Conservation (phyloP, 2,113 vertebrate species). For the Gambusia affinis region DNA sequence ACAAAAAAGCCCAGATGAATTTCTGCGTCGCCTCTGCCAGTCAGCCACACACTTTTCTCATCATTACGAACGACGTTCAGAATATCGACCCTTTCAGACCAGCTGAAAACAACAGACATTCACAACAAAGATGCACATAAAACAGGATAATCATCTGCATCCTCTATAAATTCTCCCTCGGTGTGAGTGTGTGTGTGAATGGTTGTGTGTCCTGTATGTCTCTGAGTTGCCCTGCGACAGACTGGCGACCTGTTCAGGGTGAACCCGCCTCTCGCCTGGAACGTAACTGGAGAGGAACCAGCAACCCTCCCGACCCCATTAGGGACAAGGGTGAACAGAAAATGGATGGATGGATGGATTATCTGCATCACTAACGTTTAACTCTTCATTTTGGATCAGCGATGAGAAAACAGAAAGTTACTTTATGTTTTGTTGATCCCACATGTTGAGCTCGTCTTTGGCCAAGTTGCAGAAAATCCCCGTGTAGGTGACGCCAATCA, state of each 20-base stretch:
- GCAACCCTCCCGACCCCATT: no score
- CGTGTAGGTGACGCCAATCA: slow-evolving; percentile 30
- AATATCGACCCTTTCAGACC: accelerated
- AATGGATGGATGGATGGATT: no score
- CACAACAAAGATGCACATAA: neutral
- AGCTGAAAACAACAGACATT: slow-evolving; percentile 45
- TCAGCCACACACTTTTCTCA: slow-evolving; percentile 70
- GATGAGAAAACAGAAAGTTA: slow-evolving; percentile 9
- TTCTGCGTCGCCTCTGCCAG: neutral
- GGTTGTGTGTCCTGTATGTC: no score
- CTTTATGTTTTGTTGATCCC: accelerated
- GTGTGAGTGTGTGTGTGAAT: no score
- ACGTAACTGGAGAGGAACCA: no score
- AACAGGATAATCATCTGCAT: neutral
- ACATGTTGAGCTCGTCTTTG: accelerated
- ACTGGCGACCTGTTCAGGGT: no score
- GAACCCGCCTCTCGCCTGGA: no score
- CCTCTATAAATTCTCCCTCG: no score
- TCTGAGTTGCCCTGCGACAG: no score
- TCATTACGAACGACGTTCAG: slow-evolving; percentile 46
- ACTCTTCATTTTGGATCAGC: neutral
- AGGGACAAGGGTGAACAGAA: no score
- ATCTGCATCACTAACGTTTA: neutral
- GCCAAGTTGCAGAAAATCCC: neutral
- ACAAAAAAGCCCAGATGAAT: slow-evolving; percentile 61